These are phyloP conservation scores for Drosophila sulfurigaster DNA, from an alignment of 1,140 invertebrate species.

Conservation along the genomic window DNA sequence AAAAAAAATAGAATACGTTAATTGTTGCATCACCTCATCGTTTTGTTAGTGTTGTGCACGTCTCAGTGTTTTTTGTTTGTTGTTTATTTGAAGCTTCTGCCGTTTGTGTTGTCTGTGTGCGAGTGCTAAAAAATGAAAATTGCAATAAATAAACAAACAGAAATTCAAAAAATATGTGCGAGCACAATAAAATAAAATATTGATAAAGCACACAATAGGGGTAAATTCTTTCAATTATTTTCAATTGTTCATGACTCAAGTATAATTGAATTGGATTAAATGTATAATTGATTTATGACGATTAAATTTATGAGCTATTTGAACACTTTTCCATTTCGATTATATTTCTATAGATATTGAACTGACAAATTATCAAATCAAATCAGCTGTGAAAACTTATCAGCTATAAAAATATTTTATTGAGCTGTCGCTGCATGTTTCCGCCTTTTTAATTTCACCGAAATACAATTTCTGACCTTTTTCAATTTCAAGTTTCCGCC, in stretches of 20 bases:
- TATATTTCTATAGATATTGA: background rate
- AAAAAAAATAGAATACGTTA: conserved; percentile 27
- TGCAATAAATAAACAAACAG: conserved; percentile 12
- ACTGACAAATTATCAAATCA: background rate
- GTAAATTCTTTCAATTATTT: background rate
- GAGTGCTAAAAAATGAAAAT: conserved; percentile 30
- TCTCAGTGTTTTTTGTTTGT: conserved; percentile 21
- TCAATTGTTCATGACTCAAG: background rate
- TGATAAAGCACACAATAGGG: background rate
- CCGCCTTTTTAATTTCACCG: no score
- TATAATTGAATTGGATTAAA: background rate
- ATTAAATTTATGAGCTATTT: background rate
- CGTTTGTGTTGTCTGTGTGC: conserved; percentile 5
- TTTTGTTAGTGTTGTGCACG: conserved; percentile 26
- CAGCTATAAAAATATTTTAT: background rate
- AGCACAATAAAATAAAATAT: background rate
- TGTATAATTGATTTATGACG: background rate
- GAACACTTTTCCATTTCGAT: background rate
- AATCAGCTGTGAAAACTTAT: background rate
- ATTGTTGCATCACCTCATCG: conserved; percentile 45
- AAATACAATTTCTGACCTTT: background rate
- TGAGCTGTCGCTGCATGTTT: no score
- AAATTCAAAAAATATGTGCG: conserved; percentile 9
- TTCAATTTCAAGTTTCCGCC: conserved; percentile 19
- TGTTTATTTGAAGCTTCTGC: conserved; percentile 16